Evolutionary conservation across 2,888 invertebrate species (phyloP), one percentile per base, ranked within the genome.

Genomic region (Adela reaumurella): DNA sequence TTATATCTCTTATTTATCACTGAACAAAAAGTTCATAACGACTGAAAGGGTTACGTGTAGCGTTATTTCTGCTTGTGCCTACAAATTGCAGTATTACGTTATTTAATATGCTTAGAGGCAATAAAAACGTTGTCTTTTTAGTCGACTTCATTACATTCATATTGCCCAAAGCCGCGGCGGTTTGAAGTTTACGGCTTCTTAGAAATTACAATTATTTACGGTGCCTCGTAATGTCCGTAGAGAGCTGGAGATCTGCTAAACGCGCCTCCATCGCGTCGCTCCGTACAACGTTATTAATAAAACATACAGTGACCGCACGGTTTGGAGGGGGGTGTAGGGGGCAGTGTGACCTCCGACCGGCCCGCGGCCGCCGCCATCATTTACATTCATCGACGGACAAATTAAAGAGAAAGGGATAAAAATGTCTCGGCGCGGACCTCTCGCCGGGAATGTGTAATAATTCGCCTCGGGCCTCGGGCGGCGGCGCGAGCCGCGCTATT

Each of bases 391-490:
- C 72, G 72, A 73, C 69, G 70, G 74, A 14, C 35, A 76, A 74
- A 76, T 74, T 74, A 73, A 74, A 74, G 72, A 70, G 74, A 74
- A 66, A 71, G 63, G 68, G 69, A 74, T 74, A 77, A 76, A 74
- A 76, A 74, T 74, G 74, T 74, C 73, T 35, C 35, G n/a, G 14
- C 35, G 14, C 63, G 67, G 73, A 66, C 68, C 68, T 70, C 74
- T 74, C 59, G 69, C 74, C 64, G 74, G 63, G 70, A 71, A 74
- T 74, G 70, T 74, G 74, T 74, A 74, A 72, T 73, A 71, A 66
- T 71, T 64, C 61, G 73, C 74, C 77, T 63, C 65, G 64, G 69
- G 76, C 70, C 68, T 68, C 60, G 53, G 51, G 54, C 35, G 43
- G 51, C 51, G 55, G 59, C 55, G 61, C 59, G 59, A 62, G 58